Base-by-base conservation (phyloP, 2,113 vertebrate species). In the Megatriorchis doriae region DNA sequence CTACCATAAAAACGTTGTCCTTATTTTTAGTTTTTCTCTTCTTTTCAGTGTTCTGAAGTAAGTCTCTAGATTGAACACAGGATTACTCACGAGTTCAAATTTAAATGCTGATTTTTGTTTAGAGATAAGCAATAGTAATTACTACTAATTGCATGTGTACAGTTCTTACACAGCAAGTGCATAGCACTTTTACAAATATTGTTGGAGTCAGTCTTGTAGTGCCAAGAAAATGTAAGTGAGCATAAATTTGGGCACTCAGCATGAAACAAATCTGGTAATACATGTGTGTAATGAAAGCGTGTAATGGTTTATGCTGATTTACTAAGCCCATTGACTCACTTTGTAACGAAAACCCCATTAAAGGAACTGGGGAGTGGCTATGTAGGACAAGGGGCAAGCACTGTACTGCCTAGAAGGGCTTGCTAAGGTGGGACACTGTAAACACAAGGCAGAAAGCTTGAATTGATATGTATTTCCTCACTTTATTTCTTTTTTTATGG, bases 251-350 rank as follows among this genome's bases (percentile, higher is more conserved):
- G 32, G 38, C 34, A 66, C 40, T 83, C 36, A 32, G 4, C 27
- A 15, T 42, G 79, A 88, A 83, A 73, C 19, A 73, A 31, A 34
- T 48, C 79, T 50, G n/a, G 32, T 78, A 72, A 62, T 62, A 38
- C 7, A 8, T 59, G 38, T 73, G 17, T 50, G 25, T 93, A 78
- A 92, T 74, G 40, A 43, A 88, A 84, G 26, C 4, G 2, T 89
- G 31, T 47, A 52, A 59, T 59, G 13, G 10, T 81, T 86, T 71
- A n/a, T 48, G 72, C 21, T 43, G 38, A 50, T 81, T 94, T 96
- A 66, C 40, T 92, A 47, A 81, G 40, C 31, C 77, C 1, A 3
- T 75, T 96, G 95, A 96, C 91, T 97, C 91, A 96, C 74, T 96
- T 1, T 94, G 86, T 86, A 95, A 94, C 68, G 61, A 88, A 86